Evolutionary conservation across 2,113 vertebrate species (phyloP), one percentile per base, ranked within the genome.

Genomic region (Solea solea): DNA sequence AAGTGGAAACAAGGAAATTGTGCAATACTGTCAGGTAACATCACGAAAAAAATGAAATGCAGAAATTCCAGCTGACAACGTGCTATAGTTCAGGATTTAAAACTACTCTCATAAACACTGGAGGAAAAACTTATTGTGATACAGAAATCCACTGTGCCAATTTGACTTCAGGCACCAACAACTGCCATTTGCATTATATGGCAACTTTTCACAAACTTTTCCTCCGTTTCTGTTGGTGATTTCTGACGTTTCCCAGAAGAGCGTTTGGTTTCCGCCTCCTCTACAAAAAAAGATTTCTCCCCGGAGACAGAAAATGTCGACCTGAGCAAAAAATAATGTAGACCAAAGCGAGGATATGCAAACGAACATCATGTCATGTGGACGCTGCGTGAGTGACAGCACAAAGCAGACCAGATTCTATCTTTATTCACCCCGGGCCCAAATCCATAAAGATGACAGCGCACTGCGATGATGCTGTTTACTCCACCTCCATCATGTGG

Each of bases 321-420:
- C 53, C 60, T 27, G 8, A 46, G 69, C n/a, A 15, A 49, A 65
- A 69, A 50, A 34, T 40, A 12, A 61, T 5, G 41, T 41, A 49
- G 69, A 81, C 61, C 40, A 72, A 56, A 73, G 57, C 45, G 28
- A 67, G 73, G 65, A 63, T 57, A 78, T 82, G 64, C 52, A 79
- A 69, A 85, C 74, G 4, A 41, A 5, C 25, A 51, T 53, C 27
- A 40, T 53, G 28, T 53, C 54, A 42, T 1, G 57, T 54, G 50
- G 63, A 51, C 7, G 3, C 16, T 69, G 45, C 42, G 27, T 78
- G 80, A 83, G 8, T 72, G 72, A 64, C 77, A 50, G 61, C 75
- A 66, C 58, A 74, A 64, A 81, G 28, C 41, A 45, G 25, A 21
- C 1, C n/a, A 54, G 7, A 27, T 48, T 70, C 51, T 13, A 39